A percentile compares a stretch with the other conserved stretches of the same genome.
Conservation (phyloP, 2,113 vertebrate genomes). For the Guaruba guarouba region DNA sequence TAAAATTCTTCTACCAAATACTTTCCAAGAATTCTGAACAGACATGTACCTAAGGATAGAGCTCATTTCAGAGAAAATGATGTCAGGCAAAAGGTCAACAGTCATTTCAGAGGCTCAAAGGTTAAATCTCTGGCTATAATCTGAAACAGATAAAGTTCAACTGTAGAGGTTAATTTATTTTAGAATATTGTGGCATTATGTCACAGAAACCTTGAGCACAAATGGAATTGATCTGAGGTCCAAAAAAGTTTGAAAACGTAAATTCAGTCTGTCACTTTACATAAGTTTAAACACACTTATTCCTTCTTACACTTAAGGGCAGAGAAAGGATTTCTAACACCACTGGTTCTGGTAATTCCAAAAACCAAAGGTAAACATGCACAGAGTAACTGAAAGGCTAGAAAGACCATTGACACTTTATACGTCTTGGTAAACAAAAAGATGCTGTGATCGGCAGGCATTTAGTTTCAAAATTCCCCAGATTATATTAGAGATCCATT, state of each 20-base stretch:
- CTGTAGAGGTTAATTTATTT: conserved; percentile 50
- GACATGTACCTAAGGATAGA: not conserved
- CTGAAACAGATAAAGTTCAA: conserved; percentile 48
- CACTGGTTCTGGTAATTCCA: not conserved
- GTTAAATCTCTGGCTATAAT: conserved; percentile 36
- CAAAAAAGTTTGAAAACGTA: conserved; percentile 10
- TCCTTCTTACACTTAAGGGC: conserved; percentile 29
- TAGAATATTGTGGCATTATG: conserved; percentile 48
- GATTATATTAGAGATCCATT: not conserved
- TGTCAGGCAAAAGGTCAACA: not conserved
- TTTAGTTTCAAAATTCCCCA: not conserved
- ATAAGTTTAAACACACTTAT: not conserved
- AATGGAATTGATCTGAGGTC: conserved; percentile 59
- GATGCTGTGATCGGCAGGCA: not conserved
- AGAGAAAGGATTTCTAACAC: conserved; percentile 35
- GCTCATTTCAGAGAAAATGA: not conserved
- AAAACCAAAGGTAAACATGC: not conserved
- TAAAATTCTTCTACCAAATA: not conserved
- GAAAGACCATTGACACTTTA: not conserved
- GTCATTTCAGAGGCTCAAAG: conserved; percentile 8
- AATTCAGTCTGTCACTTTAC: not conserved
- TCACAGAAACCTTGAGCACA: conserved; percentile 61
- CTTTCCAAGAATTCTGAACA: conserved; percentile 21
- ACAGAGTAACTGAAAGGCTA: not conserved
- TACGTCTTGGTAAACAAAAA: not conserved